Evolutionary conservation across 2,888 invertebrate species (phyloP).

Genomic region (Drosophila borborema): DNA sequence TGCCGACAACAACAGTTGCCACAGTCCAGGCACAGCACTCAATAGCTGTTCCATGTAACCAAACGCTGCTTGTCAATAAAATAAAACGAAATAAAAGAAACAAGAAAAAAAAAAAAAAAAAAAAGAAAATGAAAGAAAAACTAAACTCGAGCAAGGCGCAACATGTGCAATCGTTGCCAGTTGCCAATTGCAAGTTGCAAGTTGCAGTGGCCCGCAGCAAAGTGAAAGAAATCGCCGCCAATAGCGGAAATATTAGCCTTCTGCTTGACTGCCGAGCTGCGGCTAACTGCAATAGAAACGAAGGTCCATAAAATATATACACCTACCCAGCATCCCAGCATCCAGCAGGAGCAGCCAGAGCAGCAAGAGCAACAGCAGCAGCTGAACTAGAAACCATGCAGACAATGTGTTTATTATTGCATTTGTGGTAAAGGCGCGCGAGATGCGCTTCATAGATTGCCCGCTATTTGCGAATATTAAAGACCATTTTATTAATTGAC

Average conservation of each 20-base stretch:
- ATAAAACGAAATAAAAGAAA: slow-evolving; percentile 28
- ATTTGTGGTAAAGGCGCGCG: slow-evolving; percentile 25
- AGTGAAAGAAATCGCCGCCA: slow-evolving; percentile 77
- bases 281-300: slow-evolving; percentile 39
- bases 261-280: slow-evolving; percentile 45
- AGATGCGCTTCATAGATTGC: slow-evolving; percentile 31
- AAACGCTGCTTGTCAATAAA: slow-evolving; percentile 63
- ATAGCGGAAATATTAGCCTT: slow-evolving; percentile 79
- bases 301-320: slow-evolving; percentile 43
- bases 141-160: slow-evolving; percentile 48
- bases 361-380: not conserved
- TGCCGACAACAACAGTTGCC: slow-evolving; percentile 35
- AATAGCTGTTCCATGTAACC: slow-evolving; percentile 48
- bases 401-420: slow-evolving; percentile 78
- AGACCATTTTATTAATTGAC: slow-evolving; percentile 41
- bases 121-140: slow-evolving; percentile 16
- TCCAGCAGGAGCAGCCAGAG: not conserved
- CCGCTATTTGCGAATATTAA: slow-evolving; percentile 44
- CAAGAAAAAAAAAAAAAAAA: slow-evolving; percentile 6
- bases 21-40: slow-evolving; percentile 40
- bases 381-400: slow-evolving; percentile 5
- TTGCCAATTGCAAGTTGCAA: slow-evolving; percentile 40
- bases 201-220: slow-evolving; percentile 73
- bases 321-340: slow-evolving; percentile 11
- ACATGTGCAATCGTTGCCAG: slow-evolving; percentile 58